Percentiles rank a stretch among this genome's conserved stretches.
Conservation (phyloP, 2,113 vertebrate species). For the Equus quagga region DNA sequence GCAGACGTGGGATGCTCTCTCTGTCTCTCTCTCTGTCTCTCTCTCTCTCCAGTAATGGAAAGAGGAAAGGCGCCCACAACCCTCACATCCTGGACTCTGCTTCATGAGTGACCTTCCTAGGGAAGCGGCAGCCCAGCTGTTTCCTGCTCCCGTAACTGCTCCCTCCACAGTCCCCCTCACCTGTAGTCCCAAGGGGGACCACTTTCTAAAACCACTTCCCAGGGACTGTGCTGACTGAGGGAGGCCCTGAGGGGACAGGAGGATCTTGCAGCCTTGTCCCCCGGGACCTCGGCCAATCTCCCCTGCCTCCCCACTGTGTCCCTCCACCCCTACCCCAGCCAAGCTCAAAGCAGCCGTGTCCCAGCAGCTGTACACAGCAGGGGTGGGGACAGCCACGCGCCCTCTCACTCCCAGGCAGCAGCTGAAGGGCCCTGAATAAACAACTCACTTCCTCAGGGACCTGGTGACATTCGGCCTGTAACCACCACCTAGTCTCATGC, state of each 20-base stretch:
- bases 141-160: slow-evolving; percentile 54
- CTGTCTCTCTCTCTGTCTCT: neutral
- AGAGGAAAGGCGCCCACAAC: slow-evolving; percentile 24
- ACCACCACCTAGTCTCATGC: neutral
- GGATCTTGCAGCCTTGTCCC: neutral
- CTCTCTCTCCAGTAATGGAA: neutral
- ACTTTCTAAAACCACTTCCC: slow-evolving; percentile 28
- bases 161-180: neutral
- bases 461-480: neutral
- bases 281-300: slow-evolving; percentile 47
- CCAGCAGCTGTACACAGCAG: slow-evolving; percentile 68
- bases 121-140: slow-evolving; percentile 67
- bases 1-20: neutral
- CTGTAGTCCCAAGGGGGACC: neutral
- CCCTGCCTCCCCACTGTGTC: neutral
- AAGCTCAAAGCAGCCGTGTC: neutral
- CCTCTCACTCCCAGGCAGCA: neutral
- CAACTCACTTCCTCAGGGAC: neutral
- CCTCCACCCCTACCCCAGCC: neutral
- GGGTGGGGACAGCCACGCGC: neutral
- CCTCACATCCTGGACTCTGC: slow-evolving; percentile 53
- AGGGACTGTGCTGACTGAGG: neutral
- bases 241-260: neutral
- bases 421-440: slow-evolving; percentile 11
- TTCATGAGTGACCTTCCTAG: neutral